Percentiles rank a stretch among this genome's conserved stretches.
These are phyloP conservation scores for Aplodontia rufa DNA, from an alignment of 2,113 vertebrate species.

Conservation along the genomic window DNA sequence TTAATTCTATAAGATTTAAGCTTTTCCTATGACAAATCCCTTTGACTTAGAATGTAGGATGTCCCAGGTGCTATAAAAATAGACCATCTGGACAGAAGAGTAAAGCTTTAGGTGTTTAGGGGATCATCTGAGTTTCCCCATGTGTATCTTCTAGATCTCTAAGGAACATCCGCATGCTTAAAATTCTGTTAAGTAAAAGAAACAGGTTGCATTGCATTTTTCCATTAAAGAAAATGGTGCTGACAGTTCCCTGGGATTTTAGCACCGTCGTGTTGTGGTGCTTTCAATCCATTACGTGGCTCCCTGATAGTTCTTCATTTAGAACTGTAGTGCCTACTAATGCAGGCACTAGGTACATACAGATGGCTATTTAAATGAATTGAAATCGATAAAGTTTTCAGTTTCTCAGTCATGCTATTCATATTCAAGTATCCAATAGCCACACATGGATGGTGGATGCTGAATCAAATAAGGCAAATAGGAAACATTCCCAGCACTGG, in stretches of 20 bases:
- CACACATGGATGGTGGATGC: neutral
- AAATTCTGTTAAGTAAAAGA: neutral
- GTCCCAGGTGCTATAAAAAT: neutral
- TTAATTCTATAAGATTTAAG: neutral
- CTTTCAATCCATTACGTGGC: neutral
- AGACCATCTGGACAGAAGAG: neutral
- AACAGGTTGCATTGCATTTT: neutral
- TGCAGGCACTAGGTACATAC: neutral
- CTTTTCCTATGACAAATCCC: neutral
- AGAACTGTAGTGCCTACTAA: neutral
- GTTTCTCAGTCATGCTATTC: neutral
- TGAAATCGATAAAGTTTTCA: neutral
- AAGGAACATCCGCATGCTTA: neutral
- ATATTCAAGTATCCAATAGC: neutral
- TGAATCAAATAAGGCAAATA: neutral
- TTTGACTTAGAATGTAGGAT: neutral
- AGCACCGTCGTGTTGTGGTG: neutral
- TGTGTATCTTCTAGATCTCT: too few relatives aligned
- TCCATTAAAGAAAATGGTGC: neutral
- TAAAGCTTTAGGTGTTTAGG: neutral
- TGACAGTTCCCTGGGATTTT: neutral
- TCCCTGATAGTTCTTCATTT: neutral
- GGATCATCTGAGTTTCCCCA: neutral
- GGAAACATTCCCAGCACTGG: neutral
- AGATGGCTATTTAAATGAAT: neutral